These are phyloP conservation scores for Vesta saturnalis DNA, from an alignment of 2,888 invertebrate species.

Conservation along the genomic window DNA sequence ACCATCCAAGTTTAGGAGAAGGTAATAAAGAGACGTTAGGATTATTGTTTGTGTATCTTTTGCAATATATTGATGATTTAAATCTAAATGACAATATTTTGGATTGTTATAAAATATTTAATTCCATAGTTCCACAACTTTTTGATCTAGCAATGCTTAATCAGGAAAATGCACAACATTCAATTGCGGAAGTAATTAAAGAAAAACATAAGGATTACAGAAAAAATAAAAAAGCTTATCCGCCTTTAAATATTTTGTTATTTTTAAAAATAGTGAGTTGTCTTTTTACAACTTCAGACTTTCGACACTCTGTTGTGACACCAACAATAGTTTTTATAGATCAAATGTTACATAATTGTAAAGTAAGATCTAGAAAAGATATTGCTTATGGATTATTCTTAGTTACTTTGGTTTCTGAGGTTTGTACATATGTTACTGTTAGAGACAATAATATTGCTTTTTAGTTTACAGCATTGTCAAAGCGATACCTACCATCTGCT, in stretches of 20 bases:
- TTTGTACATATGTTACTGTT: constrained; percentile 56
- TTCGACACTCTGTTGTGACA: constrained; percentile 87
- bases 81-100: constrained; percentile 63
- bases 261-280: constrained; percentile 84
- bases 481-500: constrained; percentile 82
- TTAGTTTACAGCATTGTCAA: constrained; percentile 79
- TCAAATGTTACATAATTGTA: constrained; percentile 76
- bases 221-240: constrained; percentile 69
- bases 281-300: constrained; percentile 91
- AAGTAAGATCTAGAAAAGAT: constrained; percentile 72
- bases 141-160: constrained; percentile 78
- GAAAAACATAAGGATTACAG: constrained; percentile 76
- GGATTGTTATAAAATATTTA: constrained; percentile 69
- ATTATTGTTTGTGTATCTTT: constrained; percentile 76
- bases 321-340: constrained; percentile 86
- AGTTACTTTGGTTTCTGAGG: constrained; percentile 78
- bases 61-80: constrained; percentile 81
- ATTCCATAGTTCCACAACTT: constrained; percentile 65
- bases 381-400: constrained; percentile 82
- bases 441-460: constrained; percentile 48
- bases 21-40: constrained; percentile 82
- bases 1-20: constrained; percentile 82
- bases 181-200: constrained; percentile 74
- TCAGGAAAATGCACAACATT: constrained; percentile 73
- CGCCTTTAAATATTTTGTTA: constrained; percentile 76